Percentiles rank a stretch among this genome's conserved stretches.
phyloP scores from a whole-genome alignment of 2,113 vertebrate genomes.

The Hippocampus barbouri region DNA sequence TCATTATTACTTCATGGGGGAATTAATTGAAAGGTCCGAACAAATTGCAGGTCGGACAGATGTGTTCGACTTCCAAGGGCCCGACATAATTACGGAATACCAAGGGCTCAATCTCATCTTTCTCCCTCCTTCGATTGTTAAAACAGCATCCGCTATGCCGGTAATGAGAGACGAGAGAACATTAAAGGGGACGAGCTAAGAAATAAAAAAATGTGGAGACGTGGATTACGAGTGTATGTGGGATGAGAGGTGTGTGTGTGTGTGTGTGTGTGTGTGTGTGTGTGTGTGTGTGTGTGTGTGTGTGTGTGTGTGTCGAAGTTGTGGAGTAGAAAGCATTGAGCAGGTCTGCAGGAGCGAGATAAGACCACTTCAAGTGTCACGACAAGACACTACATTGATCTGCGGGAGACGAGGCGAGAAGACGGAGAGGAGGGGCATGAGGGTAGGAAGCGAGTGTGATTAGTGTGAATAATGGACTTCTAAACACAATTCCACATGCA shows the following conservation, averaged over 20 bases:
- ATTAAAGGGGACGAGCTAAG: constrained; percentile 18
- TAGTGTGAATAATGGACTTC: constrained; percentile 32
- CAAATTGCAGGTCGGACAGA: background rate
- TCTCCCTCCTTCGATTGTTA: constrained; percentile 33
- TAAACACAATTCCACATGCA: constrained; percentile 30
- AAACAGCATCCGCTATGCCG: constrained; percentile 38
- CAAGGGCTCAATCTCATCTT: background rate
- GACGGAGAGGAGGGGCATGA: constrained; percentile 16
- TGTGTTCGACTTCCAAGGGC: background rate
- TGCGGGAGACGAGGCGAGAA: constrained; percentile 43
- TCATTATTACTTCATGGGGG: background rate
- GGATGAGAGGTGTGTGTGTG: background rate
- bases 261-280: constrained; percentile 52
- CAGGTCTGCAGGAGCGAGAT: constrained; percentile 68
- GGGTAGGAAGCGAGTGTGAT: constrained; percentile 25
- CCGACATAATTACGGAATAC: background rate
- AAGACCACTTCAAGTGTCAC: constrained; percentile 70
- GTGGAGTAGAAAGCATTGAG: constrained; percentile 43
- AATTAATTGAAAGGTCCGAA: background rate
- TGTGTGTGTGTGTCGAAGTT: background rate
- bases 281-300: constrained; percentile 15
- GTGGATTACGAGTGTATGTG: background rate
- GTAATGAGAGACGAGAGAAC: constrained; percentile 19
- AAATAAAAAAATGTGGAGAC: constrained; percentile 15
- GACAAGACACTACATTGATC: constrained; percentile 71